Percentiles rank a stretch among this genome's conserved stretches.
Conservation (phyloP, 1,140 invertebrate species). For the Varroa destructor region DNA sequence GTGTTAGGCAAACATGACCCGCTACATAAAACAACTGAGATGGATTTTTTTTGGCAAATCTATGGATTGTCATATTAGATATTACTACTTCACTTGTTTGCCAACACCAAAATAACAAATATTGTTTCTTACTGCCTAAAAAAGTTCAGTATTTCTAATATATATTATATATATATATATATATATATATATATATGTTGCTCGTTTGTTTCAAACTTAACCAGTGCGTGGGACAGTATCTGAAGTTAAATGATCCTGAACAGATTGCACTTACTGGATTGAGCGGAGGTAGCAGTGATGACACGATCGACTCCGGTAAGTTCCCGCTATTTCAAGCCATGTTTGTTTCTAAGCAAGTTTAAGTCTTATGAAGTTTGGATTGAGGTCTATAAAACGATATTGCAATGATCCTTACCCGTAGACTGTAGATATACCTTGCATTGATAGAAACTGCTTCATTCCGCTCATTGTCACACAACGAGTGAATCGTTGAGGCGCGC, state of each 20-base stretch:
- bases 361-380: too few relatives aligned
- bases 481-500: too few relatives aligned
- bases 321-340: not conserved
- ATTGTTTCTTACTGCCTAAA: not conserved
- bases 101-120: not conserved
- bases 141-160: not conserved
- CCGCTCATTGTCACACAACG: not conserved
- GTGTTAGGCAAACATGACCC: not conserved
- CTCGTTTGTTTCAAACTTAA: not conserved
- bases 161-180: not conserved
- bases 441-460: not conserved
- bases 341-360: not conserved
- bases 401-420: not conserved
- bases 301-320: constrained; percentile 20
- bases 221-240: not conserved
- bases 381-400: not conserved
- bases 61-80: not conserved
- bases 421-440: constrained; percentile 2
- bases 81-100: not conserved
- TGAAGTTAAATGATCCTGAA: constrained; percentile 11
- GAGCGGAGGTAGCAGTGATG: not conserved
- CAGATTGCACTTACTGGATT: not conserved
- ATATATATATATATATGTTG: not conserved
- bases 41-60: not conserved
- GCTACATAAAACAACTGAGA: not conserved